A percentile compares a stretch with the other conserved stretches of the same genome.
phyloP scores from a whole-genome alignment of 2,797 vertebrate species.

The Chelidonichthys spinosus region DNA sequence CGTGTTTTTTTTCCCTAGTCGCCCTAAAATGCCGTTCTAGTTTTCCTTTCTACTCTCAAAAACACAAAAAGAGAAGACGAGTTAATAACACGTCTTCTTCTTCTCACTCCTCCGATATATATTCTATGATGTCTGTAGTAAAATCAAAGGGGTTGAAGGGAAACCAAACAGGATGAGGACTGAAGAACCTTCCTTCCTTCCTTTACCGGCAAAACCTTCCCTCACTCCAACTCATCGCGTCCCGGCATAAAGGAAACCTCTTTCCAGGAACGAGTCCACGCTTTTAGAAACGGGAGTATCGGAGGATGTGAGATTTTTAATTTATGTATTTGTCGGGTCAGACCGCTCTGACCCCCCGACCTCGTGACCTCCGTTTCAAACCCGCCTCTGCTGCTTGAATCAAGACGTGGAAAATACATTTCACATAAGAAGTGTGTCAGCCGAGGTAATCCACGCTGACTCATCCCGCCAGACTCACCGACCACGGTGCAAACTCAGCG shows the following conservation, averaged over 20 bases:
- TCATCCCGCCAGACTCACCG: neutral
- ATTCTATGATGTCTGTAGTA: constrained; percentile 18
- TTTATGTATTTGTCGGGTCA: constrained; percentile 33
- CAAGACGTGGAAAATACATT: neutral
- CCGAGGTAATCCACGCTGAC: neutral
- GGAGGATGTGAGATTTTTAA: neutral
- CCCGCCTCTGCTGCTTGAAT: neutral
- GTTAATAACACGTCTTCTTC: neutral
- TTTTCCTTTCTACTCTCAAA: neutral
- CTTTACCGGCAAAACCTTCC: constrained; percentile 56
- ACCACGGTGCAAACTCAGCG: neutral
- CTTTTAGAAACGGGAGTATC: constrained; percentile 28
- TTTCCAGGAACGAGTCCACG: constrained; percentile 51
- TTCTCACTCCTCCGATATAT: neutral
- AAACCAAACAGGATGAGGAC: constrained; percentile 76
- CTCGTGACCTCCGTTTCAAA: neutral
- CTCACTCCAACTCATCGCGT: constrained; percentile 58
- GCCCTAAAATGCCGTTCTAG: neutral
- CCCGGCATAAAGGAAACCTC: constrained; percentile 66
- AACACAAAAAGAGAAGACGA: neutral
- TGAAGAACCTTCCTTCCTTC: constrained; percentile 68
- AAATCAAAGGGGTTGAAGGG: constrained; percentile 17
- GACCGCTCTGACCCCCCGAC: neutral
- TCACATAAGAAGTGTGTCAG: neutral
- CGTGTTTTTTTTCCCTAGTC: no score